Evolutionary conservation across 2,888 invertebrate genomes (phyloP), one percentile per base, ranked within the genome.

Genomic region (Lasioglossum oenotherae): DNA sequence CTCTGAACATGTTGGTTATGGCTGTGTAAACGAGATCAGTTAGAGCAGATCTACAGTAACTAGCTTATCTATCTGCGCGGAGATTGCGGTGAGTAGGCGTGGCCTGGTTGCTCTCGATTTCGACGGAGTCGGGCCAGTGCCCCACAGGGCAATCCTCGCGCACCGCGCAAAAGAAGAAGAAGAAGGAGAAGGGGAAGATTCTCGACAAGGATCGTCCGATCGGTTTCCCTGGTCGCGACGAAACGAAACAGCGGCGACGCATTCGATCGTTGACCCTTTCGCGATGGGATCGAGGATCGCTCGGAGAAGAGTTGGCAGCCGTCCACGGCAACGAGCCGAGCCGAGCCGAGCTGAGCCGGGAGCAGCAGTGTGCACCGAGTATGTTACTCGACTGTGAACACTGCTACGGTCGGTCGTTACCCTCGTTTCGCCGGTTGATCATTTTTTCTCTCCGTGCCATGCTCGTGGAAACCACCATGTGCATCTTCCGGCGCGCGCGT

Each of bases 201-300:
- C 35, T 31, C 35, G 16, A 69, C 23, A 23, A 23, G 35, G 6
- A 23, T 35, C 10, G 31, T 38, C 67, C 12, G 69, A 35, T 35
- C 69, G n/a, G 69, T 69, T 69, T 85, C 82, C 74, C 60, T 49
- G 72, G 69, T 53, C 38, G 72, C 75, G 74, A 53, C 53, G 23
- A 53, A 53, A 53, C 80, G 87, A 89, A 85, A 91, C 74, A 76
- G 53, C 53, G 53, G 53, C 82, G 87, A 86, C 69, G 76, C 74
- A 78, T 76, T 82, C 82, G 90, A 87, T 78, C 90, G 85, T 90
- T 91, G 91, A 91, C 88, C 90, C 89, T 53, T 87, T 78, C 77
- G 60, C 82, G 84, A 89, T 78, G 89, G 90, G 84, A 91, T 90
- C 85, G 91, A 84, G 91, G 75, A 89, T 90, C 87, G 88, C 76